Evolutionary conservation across 2,797 vertebrate species (phyloP).

Genomic region (Argyrosomus regius): DNA sequence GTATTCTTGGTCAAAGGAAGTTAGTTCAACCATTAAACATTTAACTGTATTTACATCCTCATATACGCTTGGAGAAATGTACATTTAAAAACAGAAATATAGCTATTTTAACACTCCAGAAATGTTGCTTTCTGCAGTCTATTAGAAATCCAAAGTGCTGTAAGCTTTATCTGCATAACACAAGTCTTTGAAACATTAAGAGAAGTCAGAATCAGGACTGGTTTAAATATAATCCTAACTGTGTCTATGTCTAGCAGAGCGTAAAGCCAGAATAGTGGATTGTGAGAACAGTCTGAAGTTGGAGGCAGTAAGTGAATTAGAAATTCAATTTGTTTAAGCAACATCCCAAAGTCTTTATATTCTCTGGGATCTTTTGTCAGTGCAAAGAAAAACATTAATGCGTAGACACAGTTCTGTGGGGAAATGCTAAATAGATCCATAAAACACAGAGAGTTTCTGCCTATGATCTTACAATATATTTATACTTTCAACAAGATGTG

Average conservation of each 20-base stretch:
- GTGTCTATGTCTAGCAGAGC: conserved; percentile 7
- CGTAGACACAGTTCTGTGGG: conserved; percentile 21
- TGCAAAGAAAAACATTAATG: conserved; percentile 25
- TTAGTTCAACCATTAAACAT: conserved; percentile 5
- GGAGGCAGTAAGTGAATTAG: conserved; percentile 29
- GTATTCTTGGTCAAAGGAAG: background rate
- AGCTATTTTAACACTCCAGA: background rate
- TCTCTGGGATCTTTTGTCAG: conserved; percentile 8
- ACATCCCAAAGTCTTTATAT: conserved; percentile 16
- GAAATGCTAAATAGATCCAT: conserved; percentile 35
- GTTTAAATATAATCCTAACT: conserved; percentile 10
- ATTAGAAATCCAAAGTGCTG: background rate
- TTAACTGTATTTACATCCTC: background rate
- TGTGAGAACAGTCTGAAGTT: conserved; percentile 15
- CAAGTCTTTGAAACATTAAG: background rate
- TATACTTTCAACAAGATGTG: conserved; percentile 37
- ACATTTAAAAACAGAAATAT: background rate
- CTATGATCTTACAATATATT: conserved; percentile 25
- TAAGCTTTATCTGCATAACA: conserved; percentile 1
- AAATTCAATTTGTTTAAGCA: conserved; percentile 42
- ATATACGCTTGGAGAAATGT: background rate
- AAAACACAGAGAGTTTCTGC: conserved; percentile 15
- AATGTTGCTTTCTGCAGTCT: background rate
- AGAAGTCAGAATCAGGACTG: background rate
- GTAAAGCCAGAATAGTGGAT: conserved; percentile 1